These are phyloP conservation scores for Petrocephalus zakoni DNA, from an alignment of 2,113 vertebrate genomes.

Conservation along the genomic window DNA sequence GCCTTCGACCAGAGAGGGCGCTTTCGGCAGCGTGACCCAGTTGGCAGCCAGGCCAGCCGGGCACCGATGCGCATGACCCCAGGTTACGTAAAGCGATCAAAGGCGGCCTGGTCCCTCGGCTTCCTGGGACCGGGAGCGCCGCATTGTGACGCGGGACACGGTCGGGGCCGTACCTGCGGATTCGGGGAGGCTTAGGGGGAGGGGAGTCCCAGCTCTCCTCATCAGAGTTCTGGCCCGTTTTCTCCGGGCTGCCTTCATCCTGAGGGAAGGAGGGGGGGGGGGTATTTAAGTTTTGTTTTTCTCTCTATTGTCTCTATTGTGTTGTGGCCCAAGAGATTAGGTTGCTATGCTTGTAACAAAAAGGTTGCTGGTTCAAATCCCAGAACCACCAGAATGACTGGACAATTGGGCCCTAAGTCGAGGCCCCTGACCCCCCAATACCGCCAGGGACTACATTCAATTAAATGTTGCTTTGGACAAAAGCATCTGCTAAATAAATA, in stretches of 20 bases:
- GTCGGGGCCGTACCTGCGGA: conserved; percentile 70
- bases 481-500: no score
- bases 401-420: not conserved
- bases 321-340: not conserved
- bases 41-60: not conserved
- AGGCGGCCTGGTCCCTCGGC: not conserved
- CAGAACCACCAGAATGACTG: not conserved
- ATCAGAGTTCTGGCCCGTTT: conserved; percentile 63
- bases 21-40: not conserved
- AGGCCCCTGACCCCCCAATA: not conserved
- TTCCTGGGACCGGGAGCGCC: not conserved
- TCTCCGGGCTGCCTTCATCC: conserved; percentile 78
- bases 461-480: no score
- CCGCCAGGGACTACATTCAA: no score
- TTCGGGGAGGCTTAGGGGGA: conserved; percentile 89
- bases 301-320: not conserved
- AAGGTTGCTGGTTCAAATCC: not conserved
- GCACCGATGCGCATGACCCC: not conserved
- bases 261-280: not conserved
- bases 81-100: not conserved
- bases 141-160: conserved; percentile 9
- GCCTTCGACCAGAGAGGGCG: not conserved
- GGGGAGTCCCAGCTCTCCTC: conserved; percentile 83
- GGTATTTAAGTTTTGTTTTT: not conserved
- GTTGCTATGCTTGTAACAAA: not conserved